Conservation (phyloP, 2,113 vertebrate genomes). For the Embiotoca jacksoni region DNA sequence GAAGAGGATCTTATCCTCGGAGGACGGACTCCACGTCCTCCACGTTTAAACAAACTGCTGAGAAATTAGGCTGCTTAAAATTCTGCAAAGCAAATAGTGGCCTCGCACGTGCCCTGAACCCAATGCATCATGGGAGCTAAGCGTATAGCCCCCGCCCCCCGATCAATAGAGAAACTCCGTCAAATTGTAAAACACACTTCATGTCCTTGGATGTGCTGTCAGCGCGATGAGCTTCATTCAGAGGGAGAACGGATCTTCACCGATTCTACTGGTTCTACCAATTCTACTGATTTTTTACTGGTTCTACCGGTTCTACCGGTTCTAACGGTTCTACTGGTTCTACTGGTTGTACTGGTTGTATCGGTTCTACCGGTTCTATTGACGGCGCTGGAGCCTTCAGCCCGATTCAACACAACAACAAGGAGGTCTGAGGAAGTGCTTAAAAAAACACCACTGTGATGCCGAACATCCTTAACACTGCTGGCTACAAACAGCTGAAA, state of each 20-base stretch:
- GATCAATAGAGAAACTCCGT: constrained; percentile 65
- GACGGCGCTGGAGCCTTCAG: constrained; percentile 5
- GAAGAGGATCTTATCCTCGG: constrained; percentile 35
- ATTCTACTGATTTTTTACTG: constrained; percentile 34
- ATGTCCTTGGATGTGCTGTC: constrained; percentile 28
- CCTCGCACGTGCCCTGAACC: constrained; percentile 72
- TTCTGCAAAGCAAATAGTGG: constrained; percentile 63
- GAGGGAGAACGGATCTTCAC: constrained; percentile 29
- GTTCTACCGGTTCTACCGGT: constrained; percentile 1
- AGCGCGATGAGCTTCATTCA: constrained; percentile 38
- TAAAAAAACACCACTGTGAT: constrained; percentile 45
- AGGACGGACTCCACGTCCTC: constrained; percentile 43
- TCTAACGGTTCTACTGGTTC: constrained; percentile 36
- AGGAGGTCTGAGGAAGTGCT: constrained; percentile 9
- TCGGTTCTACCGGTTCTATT: constrained; percentile 22
- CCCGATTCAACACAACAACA: constrained; percentile 3
- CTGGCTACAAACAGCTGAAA: constrained; percentile 19
- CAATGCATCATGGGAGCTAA: constrained; percentile 66
- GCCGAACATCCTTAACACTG: constrained; percentile 48
- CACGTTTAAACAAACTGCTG: constrained; percentile 68
- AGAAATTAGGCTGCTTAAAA: constrained; percentile 68
- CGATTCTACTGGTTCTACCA: neutral
- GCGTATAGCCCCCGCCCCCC: constrained; percentile 46
- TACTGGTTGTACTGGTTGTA: neutral
- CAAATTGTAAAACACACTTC: constrained; percentile 70